Evolutionary conservation across 2,888 invertebrate genomes (phyloP), one percentile per base, ranked within the genome.

Genomic region (Ophioninae sp.): DNA sequence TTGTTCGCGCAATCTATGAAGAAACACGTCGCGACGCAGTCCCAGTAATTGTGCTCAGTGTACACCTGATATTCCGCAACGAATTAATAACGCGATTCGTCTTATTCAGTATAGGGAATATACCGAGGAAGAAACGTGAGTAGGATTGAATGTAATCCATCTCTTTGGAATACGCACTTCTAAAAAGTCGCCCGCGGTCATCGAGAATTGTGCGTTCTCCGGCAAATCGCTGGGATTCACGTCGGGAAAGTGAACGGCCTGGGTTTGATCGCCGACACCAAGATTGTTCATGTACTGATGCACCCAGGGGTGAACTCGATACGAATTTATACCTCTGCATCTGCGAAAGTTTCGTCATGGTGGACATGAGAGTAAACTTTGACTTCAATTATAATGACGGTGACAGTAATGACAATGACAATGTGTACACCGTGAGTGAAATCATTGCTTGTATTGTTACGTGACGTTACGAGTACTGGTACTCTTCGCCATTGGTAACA

Each of bases 1-100:
- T 99, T 99, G 82, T 97, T 97, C 0, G 99, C 99, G 90, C 99
- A 99, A 93, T 99, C 99, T 79, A 99, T 97, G 93, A 99, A 99
- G 94, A 99, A 99, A 88, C 99, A 99, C 0, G 99, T 98, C 0
- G 98, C 97, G 0, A 99, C 96, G 91, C 98, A 98, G 90, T 98
- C 96, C 97, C 98, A 99, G 73, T 95, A 94, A 84, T 96, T 95
- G 64, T 93, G 89, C 61, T 95, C 94, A 0, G 94, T 95, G 91
- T 97, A 97, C 0, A 96, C 95, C 95, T 95, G 90, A 89, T 87
- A 69, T n/a, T 71, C 13, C 39, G 17, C 2, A 69, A 68, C 51
- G 20, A 30, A 30, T 30, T n/a, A 63, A 78, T 63, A 68, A 10
- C 44, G 13, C 6, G 0, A 51, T 68, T 23, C 44, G 3, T 44